phyloP scores from a whole-genome alignment of 2,797 vertebrate genomes.

The Propithecus perrieri region DNA sequence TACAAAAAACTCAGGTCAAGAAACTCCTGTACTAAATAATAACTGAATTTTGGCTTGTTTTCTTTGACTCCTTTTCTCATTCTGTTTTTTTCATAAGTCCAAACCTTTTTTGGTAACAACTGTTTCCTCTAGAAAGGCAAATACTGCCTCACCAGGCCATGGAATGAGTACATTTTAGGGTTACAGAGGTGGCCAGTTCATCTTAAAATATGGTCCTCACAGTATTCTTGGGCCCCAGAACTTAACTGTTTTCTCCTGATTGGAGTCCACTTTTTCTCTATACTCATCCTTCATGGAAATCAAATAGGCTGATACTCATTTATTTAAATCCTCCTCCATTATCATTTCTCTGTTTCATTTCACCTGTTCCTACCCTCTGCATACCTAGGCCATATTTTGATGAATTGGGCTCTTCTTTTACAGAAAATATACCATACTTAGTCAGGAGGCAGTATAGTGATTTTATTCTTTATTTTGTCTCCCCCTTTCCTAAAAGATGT shows the following conservation, averaged over 20 bases:
- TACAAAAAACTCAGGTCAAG: neutral
- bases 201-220: neutral
- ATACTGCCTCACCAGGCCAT: neutral
- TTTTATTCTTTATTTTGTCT: constrained; percentile 26
- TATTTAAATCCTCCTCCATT: neutral
- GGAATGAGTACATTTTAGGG: neutral
- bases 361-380: neutral
- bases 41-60: neutral
- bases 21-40: neutral
- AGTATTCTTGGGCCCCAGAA: neutral
- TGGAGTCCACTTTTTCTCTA: neutral
- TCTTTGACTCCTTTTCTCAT: constrained; percentile 29
- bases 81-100: neutral
- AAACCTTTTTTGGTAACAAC: neutral
- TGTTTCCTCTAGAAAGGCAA: neutral
- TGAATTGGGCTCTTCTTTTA: neutral
- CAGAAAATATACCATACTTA: neutral
- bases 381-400: neutral
- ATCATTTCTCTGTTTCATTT: constrained; percentile 11
- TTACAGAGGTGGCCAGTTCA: neutral
- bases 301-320: neutral
- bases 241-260: neutral
- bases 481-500: neutral
- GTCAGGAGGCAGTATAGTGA: neutral
- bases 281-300: constrained; percentile 13